These are phyloP conservation scores for Ascidia mentula DNA, from an alignment of 23 tunicate genomes.

Conservation along the genomic window DNA sequence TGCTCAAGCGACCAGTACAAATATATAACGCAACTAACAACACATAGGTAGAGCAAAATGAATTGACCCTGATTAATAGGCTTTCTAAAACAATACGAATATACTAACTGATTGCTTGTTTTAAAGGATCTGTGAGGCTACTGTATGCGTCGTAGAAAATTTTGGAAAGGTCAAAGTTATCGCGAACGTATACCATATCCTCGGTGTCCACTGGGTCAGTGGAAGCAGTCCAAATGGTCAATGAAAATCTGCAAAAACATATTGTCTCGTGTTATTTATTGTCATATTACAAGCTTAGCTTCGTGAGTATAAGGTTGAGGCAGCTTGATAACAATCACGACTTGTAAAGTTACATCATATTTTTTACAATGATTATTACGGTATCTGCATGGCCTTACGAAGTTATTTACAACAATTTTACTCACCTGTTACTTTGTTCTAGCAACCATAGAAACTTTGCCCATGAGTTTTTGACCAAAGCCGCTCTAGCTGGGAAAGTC, in stretches of 20 bases:
- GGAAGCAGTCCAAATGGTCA: constrained; percentile 60
- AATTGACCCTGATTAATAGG: no score
- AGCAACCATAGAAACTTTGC: constrained; percentile 72
- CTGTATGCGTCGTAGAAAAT: constrained; percentile 65
- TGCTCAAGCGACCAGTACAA: no score
- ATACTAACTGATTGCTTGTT: constrained; percentile 45
- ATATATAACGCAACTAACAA: no score
- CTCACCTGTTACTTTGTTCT: constrained; percentile 70
- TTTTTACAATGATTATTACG: no score
- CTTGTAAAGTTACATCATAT: no score
- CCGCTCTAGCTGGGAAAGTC: constrained; percentile 63
- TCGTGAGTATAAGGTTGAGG: no score
- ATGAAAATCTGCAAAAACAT: constrained; percentile 32
- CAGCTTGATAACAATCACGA: no score
- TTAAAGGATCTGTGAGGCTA: constrained; percentile 15
- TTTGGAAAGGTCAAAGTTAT: constrained; percentile 43
- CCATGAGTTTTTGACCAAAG: constrained; percentile 69
- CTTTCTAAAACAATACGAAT: no score
- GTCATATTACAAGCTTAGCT: no score
- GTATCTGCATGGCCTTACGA: background rate
- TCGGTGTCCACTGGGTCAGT: constrained; percentile 44
- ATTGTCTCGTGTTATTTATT: no score
- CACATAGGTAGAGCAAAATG: no score
- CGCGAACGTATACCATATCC: constrained; percentile 64
- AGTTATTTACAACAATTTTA: background rate